Conservation (phyloP, 2,113 vertebrate species). For the Trichechus manatus region DNA sequence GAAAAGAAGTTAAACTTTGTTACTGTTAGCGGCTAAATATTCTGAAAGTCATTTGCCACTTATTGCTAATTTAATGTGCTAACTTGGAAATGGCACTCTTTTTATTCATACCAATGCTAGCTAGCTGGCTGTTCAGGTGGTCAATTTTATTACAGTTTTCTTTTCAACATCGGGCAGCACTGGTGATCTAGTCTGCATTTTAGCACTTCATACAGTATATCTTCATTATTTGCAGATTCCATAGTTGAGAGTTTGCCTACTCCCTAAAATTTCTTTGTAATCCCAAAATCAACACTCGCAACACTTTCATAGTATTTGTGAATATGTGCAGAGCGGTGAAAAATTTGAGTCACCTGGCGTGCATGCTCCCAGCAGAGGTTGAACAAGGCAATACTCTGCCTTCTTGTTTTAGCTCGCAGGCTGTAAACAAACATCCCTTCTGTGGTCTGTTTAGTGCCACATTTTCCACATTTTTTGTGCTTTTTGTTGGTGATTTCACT, state of each 20-base stretch:
- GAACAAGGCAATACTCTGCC: background rate
- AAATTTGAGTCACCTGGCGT: background rate
- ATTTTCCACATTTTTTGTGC: background rate
- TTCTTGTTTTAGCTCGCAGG: background rate
- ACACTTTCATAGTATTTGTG: background rate
- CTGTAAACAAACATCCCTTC: background rate
- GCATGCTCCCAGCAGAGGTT: background rate
- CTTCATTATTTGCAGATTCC: background rate
- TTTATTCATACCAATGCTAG: background rate
- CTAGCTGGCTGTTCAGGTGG: background rate
- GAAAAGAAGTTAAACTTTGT: background rate
- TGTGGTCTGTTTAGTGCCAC: background rate
- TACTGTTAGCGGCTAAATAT: background rate
- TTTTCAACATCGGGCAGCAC: background rate
- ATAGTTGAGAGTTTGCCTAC: background rate
- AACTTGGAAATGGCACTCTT: background rate
- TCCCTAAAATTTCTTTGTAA: background rate
- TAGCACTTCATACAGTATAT: background rate
- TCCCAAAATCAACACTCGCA: background rate
- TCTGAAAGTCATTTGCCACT: background rate
- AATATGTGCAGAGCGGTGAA: background rate
- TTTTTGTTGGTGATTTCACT: background rate
- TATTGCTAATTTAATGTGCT: background rate
- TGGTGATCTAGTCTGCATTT: background rate
- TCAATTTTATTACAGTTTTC: background rate